Evolutionary conservation across 2,888 invertebrate genomes (phyloP), one percentile per base, ranked within the genome.

Genomic region (Cynaeus angustus): DNA sequence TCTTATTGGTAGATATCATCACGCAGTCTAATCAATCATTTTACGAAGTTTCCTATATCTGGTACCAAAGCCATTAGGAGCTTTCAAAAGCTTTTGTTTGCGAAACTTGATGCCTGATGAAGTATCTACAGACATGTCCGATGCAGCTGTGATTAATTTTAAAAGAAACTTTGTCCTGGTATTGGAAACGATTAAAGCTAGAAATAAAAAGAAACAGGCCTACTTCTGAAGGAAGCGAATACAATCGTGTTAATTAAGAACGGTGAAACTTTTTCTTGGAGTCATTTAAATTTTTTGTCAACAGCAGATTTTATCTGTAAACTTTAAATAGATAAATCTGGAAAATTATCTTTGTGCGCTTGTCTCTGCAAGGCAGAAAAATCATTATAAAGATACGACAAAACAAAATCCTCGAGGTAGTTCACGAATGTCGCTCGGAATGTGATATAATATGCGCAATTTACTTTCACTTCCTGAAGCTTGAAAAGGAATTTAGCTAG

Each of bases 31-130:
- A 68, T 68, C 68, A 68, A 68, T 68, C 61, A 61, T 62, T 30
- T 45, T 16, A 59, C 58, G n/a, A 61, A 68, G 61, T 62, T 59
- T 59, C 67, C 38, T 26, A 67, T 67, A 43, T 68, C 67, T 67
- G 41, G 55, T 68, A 46, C 50, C 26, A 37, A 33, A 28, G 55
- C 61, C 68, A 68, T 68, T 68, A 68, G 53, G 55, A 38, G 68
- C 61, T 68, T 68, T 68, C 61, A 62, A 53, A 46, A 55, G 68
- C 68, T 68, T 61, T 68, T 68, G 68, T 68, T 68, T 52, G 68
- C 41, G 67, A 66, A 66, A 66, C 66, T 66, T 48, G 61, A 53
- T 46, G 53, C 55, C 41, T 38, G 66, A 56, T 66, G 56, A 56
- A 66, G 64, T 52, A 52, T 52, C 64, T 52, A 21, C 55, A 45